Percentiles rank a stretch among this genome's conserved stretches.
Evolutionary conservation across 2,113 vertebrate species (phyloP).

Genomic region (Peromyscus californicus): DNA sequence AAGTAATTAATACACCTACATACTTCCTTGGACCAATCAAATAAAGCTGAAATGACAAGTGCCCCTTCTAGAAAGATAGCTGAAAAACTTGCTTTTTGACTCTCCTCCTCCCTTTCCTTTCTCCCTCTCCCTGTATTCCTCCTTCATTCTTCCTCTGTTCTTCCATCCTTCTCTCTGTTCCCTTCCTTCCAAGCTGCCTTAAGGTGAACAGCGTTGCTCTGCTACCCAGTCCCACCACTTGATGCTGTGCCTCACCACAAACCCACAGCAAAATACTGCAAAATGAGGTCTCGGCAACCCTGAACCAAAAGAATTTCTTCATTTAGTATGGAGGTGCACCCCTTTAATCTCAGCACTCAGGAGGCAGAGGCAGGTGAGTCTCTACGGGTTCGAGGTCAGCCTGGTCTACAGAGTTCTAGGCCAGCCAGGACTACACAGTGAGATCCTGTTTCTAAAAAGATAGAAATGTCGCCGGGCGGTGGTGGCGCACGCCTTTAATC

Average conservation of each 20-base stretch:
- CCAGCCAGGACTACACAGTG: not conserved
- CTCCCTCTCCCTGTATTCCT: not conserved
- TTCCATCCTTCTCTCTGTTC: not conserved
- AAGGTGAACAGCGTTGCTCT: not conserved
- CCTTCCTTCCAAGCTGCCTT: not conserved
- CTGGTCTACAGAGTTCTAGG: not conserved
- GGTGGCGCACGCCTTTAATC: no score
- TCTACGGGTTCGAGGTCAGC: not conserved
- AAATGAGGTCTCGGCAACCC: not conserved
- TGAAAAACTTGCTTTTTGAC: not conserved
- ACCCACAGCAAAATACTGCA: not conserved
- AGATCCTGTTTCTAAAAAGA: not conserved
- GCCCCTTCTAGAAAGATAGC: not conserved
- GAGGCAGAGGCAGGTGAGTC: not conserved
- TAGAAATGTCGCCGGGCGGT: no score
- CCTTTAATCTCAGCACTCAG: not conserved
- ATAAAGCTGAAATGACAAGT: not conserved
- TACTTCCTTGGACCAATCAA: not conserved
- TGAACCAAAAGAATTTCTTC: not conserved
- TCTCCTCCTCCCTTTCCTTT: no score
- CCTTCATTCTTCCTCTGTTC: not conserved
- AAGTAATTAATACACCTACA: not conserved
- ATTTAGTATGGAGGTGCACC: fast-evolving
- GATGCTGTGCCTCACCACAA: not conserved
- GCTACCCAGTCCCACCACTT: not conserved